phyloP scores from a whole-genome alignment of 2,113 vertebrate species.

The Amphiprion ocellaris region DNA sequence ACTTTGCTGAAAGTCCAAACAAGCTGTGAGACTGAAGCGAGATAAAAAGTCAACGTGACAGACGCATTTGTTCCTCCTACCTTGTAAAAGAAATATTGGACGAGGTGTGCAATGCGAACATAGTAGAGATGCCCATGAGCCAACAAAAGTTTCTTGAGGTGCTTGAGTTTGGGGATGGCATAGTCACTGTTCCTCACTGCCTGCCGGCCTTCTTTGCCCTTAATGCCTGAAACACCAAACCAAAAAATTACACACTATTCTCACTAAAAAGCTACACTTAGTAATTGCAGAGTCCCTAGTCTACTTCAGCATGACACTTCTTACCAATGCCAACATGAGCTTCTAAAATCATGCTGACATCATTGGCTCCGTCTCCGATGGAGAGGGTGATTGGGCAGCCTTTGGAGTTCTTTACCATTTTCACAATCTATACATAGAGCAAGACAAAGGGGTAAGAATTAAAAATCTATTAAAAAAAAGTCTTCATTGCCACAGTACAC shows the following conservation, averaged over 20 bases:
- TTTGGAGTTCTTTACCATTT: slow-evolving; percentile 97
- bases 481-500: no score
- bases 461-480: neutral
- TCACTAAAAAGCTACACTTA: neutral
- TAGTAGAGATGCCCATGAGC: slow-evolving; percentile 98
- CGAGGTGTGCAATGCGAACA: slow-evolving; percentile 97
- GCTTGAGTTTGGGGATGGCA: slow-evolving; percentile 96
- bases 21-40: neutral
- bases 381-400: slow-evolving; percentile 94
- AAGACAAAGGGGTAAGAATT: neutral
- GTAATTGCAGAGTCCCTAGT: neutral
- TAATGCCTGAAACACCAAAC: slow-evolving; percentile 88
- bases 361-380: slow-evolving; percentile 97
- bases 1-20: slow-evolving; percentile 2
- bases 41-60: neutral
- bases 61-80: slow-evolving; percentile 73
- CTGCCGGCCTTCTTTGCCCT: slow-evolving; percentile 97
- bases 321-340: slow-evolving; percentile 98
- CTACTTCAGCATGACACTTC: slow-evolving; percentile 43
- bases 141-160: slow-evolving; percentile 94
- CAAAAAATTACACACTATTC: neutral
- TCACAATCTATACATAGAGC: slow-evolving; percentile 89
- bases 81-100: slow-evolving; percentile 99
- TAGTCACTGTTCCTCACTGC: slow-evolving; percentile 98
- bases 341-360: slow-evolving; percentile 99